A percentile compares a stretch with the other conserved stretches of the same genome.
Evolutionary conservation across 1,140 invertebrate genomes (phyloP).

Genomic region (Drosophila santomea): DNA sequence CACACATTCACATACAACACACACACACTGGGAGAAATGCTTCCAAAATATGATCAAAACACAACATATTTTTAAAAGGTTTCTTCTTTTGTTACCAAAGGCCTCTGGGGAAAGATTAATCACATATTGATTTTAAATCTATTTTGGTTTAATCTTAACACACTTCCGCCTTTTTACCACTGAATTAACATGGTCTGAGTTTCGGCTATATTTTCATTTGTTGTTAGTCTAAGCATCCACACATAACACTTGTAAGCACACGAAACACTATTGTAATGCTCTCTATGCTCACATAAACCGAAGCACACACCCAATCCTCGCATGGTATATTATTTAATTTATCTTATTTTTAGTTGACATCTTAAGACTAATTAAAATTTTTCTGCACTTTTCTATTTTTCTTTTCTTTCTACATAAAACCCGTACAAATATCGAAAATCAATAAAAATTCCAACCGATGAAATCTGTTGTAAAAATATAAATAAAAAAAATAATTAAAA

Average conservation of each 20-base stretch:
- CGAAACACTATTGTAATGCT: slow-evolving; percentile 14
- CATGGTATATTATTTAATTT: slow-evolving; percentile 69
- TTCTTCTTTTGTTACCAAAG: slow-evolving; percentile 53
- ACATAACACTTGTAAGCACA: slow-evolving; percentile 27
- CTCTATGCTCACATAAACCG: slow-evolving; percentile 13
- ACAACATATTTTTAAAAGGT: background rate
- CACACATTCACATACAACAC: slow-evolving; percentile 6
- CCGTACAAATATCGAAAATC: slow-evolving; percentile 30
- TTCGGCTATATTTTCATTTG: slow-evolving; percentile 48
- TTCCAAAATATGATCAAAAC: background rate
- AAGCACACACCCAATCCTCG: slow-evolving; percentile 22
- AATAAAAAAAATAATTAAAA: slow-evolving; percentile 2
- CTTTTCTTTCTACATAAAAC: slow-evolving; percentile 62
- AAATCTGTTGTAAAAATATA: slow-evolving; percentile 23
- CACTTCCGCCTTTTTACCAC: background rate
- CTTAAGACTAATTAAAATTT: slow-evolving; percentile 75
- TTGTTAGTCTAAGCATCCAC: slow-evolving; percentile 50
- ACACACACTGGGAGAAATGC: background rate
- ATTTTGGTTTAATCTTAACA: slow-evolving; percentile 28
- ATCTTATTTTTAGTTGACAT: slow-evolving; percentile 60
- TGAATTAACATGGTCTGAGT: slow-evolving; percentile 40
- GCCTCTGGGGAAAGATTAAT: slow-evolving; percentile 85
- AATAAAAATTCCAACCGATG: slow-evolving; percentile 22
- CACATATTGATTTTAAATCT: slow-evolving; percentile 65
- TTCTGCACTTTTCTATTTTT: slow-evolving; percentile 83